These are phyloP conservation scores for Cryptoblepharus egeriae DNA, from an alignment of 2,797 vertebrate species.

Conservation along the genomic window DNA sequence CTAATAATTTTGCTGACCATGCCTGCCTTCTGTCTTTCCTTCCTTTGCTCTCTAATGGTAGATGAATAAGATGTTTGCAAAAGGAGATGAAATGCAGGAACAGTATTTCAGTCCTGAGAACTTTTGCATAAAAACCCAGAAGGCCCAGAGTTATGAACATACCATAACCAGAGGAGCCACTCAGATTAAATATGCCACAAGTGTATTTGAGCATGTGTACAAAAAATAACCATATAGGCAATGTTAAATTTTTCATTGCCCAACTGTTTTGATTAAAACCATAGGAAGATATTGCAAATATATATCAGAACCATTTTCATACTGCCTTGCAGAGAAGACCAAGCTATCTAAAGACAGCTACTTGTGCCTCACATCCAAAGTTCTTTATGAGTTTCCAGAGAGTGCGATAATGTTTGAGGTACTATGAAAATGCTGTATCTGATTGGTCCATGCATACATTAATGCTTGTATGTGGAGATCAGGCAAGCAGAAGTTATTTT, in stretches of 20 bases:
- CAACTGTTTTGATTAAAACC: constrained; percentile 10
- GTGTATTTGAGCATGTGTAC: neutral
- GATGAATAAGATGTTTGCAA: neutral
- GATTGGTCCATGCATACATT: neutral
- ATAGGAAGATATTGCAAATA: constrained; percentile 37
- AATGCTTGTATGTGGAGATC: neutral
- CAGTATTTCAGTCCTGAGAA: constrained; percentile 5
- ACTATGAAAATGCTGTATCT: neutral
- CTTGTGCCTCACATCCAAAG: no score
- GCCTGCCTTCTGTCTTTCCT: constrained; percentile 49
- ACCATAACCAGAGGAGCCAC: neutral
- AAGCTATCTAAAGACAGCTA: neutral
- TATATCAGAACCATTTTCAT: constrained; percentile 18
- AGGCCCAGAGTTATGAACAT: neutral
- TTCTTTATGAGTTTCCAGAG: neutral
- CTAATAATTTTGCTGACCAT: constrained; percentile 58
- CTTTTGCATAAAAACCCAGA: neutral
- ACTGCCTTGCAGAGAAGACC: neutral
- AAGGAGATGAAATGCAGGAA: neutral
- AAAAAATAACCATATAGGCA: constrained; percentile 8
- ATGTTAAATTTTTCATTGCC: constrained; percentile 26
- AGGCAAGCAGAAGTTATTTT: neutral
- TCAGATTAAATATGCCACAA: constrained; percentile 31
- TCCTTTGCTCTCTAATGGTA: neutral
- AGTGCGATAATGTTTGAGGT: neutral